Evolutionary conservation across 2,113 vertebrate genomes (phyloP).

Genomic region (Oryctolagus cuniculus): mOryCun1.1 NC_091434.1:128268501-128269000

Average conservation of each 20-base stretch:
- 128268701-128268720: too few species aligned
- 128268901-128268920: too few species aligned
- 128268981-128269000: too few species aligned
- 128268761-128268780: not conserved
- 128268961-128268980: too few species aligned
- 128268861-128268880: too few species aligned
- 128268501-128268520: not conserved
- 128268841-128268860: not conserved
- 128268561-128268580: not conserved
- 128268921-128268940: too few species aligned
- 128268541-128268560: too few species aligned
- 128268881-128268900: too few species aligned
- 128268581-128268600: too few species aligned
- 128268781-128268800: not conserved
- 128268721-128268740: not conserved
- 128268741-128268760: not conserved
- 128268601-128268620: too few species aligned
- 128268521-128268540: too few species aligned
- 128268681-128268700: not conserved
- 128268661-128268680: accelerated
- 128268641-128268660: not conserved
- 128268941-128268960: too few species aligned
- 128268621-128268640: not conserved
- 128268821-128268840: not conserved
- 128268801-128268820: not conserved